Evolutionary conservation across 2,888 invertebrate genomes (phyloP), one percentile per base, ranked within the genome.

Genomic region (Dromius quadrimaculatus): DNA sequence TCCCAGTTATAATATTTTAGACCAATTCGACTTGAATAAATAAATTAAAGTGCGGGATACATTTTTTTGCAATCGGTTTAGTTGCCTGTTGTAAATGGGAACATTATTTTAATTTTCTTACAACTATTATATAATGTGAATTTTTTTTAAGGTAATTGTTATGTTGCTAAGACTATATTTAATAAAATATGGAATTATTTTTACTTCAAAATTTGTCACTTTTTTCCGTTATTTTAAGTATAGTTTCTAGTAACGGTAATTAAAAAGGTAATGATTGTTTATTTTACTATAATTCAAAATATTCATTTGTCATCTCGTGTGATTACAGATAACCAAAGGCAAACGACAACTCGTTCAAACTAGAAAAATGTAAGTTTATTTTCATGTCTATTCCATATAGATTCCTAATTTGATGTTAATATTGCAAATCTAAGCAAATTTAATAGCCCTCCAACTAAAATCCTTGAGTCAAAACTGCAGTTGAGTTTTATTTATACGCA

Each of bases 81-180:
- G 34, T 47, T 64, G 65, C 11, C 66, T 43, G n/a, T 57, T 66
- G 38, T 57, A 57, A 19, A 22, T 36, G 65, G 50, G 45, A 66
- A 50, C 41, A 50, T 59, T 28, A 11, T 69, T 68, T 69, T 19
- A 32, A 32, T 59, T 50, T 62, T 28, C 62, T 70, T 34, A 32
- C 19, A 9, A 62, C 34, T 61, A 69, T 50, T 62, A 70, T 70
- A 62, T 66, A 47, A 8, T 70, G 62, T 47, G 62, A 22, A 38
- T 70, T 69, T 63, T 57, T 65, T 70, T 70, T 70, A 70, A 62
- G 70, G 70, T 70, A 70, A 66, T 70, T 70, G 70, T 70, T 70
- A 70, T 70, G 70, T 70, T 70, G 70, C 54, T 70, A 62, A 70
- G 62, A 61, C 62, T 62, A 62, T 70, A 70, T 70, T 70, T 70